A percentile compares a stretch with the other conserved stretches of the same genome.
Evolutionary conservation across 2,797 vertebrate species (phyloP).

Genomic region (Sorex maritimensis): DNA sequence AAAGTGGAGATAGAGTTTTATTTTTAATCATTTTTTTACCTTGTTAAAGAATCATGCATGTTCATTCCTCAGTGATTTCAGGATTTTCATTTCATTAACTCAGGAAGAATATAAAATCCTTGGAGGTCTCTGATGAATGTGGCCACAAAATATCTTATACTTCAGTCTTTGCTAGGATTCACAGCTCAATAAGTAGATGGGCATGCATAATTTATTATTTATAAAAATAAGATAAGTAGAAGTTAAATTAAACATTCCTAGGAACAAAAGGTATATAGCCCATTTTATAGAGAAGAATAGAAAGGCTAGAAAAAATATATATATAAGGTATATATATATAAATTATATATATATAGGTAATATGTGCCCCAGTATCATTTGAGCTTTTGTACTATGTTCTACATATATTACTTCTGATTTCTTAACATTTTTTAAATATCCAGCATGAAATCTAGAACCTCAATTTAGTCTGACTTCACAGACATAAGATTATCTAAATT

Average conservation of each 20-base stretch:
- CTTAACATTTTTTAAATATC: not conserved
- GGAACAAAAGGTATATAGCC: not conserved
- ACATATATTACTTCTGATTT: not conserved
- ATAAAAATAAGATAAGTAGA: not conserved
- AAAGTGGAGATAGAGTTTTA: not conserved
- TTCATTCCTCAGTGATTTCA: not conserved
- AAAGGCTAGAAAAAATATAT: not conserved
- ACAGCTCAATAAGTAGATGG: not conserved
- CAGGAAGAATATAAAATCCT: slow-evolving; percentile 20
- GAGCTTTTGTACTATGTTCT: not conserved
- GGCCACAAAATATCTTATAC: slow-evolving; percentile 15
- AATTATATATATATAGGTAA: slow-evolving; percentile 22
- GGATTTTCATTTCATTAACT: slow-evolving; percentile 55
- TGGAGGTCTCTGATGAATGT: slow-evolving; percentile 38
- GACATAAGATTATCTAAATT: slow-evolving; percentile 2
- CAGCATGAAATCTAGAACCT: not conserved
- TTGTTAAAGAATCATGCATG: not conserved
- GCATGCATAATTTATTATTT: not conserved
- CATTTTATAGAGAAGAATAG: slow-evolving; percentile 20
- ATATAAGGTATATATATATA: not conserved
- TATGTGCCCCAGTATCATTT: slow-evolving; percentile 2
- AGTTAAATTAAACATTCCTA: not conserved
- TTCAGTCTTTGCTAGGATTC: slow-evolving; percentile 5
- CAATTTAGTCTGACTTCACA: not conserved
- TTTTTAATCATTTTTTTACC: slow-evolving; percentile 34